These are phyloP conservation scores for Cyprinodon tularosa DNA, from an alignment of 2,113 vertebrate species.

Conservation along the genomic window DNA sequence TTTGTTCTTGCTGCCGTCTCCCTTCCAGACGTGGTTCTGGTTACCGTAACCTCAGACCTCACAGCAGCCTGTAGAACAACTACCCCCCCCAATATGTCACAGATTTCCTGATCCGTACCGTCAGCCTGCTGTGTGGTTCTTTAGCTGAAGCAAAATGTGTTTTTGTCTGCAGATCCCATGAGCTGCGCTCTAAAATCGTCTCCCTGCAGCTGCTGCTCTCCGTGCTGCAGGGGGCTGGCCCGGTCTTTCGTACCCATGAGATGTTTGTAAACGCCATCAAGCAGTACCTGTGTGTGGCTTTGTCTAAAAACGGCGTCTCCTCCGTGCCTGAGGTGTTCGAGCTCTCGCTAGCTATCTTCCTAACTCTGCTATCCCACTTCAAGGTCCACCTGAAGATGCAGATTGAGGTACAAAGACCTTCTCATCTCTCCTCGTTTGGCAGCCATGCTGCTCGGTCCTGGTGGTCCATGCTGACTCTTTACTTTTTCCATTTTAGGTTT, in stretches of 20 bases:
- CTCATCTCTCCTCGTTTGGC: too few relatives aligned
- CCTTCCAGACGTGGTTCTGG: slow-evolving; percentile 35
- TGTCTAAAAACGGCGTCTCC: slow-evolving; percentile 97
- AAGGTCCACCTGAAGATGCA: slow-evolving; percentile 99
- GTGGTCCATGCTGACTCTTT: neutral
- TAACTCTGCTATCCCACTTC: slow-evolving; percentile 95
- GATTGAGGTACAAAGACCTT: slow-evolving; percentile 86
- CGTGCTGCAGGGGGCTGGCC: slow-evolving; percentile 93
- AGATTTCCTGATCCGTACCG: neutral
- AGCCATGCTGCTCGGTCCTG: neutral
- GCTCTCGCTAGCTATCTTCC: slow-evolving; percentile 97
- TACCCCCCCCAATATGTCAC: neutral
- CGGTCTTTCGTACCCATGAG: slow-evolving; percentile 94
- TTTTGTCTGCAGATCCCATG: slow-evolving; percentile 86
- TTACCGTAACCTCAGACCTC: slow-evolving; percentile 61
- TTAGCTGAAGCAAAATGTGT: neutral
- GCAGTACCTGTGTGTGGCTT: slow-evolving; percentile 96
- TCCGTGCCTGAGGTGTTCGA: slow-evolving; percentile 98
- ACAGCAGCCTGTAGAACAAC: slow-evolving; percentile 14
- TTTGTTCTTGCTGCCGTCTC: slow-evolving; percentile 20
- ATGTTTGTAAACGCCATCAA: slow-evolving; percentile 99
- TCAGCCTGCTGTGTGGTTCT: neutral
- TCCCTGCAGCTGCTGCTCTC: slow-evolving; percentile 96
- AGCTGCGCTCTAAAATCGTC: slow-evolving; percentile 94
- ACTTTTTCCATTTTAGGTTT: slow-evolving; percentile 81